Evolutionary conservation across 2,797 vertebrate species (phyloP).

Genomic region (Micrastur ruficollis): DNA sequence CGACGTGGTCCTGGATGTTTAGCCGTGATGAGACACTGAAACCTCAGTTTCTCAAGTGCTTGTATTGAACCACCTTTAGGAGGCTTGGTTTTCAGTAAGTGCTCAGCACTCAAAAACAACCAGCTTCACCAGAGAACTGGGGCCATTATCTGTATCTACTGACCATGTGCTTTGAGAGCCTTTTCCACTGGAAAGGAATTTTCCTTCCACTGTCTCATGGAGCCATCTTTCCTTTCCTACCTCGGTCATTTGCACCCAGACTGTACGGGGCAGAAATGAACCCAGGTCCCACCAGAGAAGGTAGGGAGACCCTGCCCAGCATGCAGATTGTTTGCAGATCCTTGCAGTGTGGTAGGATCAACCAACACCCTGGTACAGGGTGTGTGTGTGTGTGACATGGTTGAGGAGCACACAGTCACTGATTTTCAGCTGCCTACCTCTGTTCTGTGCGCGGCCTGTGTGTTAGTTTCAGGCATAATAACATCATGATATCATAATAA

Average conservation of each 20-base stretch:
- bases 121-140: background rate
- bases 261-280: background rate
- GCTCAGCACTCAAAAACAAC: background rate
- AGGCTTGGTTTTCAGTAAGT: background rate
- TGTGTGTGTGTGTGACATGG: background rate
- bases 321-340: background rate
- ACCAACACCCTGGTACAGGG: background rate
- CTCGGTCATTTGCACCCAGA: background rate
- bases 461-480: constrained; percentile 20
- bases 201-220: background rate
- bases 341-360: background rate
- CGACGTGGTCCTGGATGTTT: background rate
- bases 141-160: background rate
- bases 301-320: background rate
- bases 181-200: background rate
- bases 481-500: constrained; percentile 37
- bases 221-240: background rate
- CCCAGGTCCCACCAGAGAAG: background rate
- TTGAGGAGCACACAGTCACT: background rate
- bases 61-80: background rate
- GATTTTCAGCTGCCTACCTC: background rate
- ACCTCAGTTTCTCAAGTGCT: background rate
- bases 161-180: background rate
- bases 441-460: background rate
- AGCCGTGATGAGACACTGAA: background rate